Evolutionary conservation across 30 jellyfish, hydroid and myxozoan species (phyloP).

Genomic region (Rhopilema esculentum): DNA sequence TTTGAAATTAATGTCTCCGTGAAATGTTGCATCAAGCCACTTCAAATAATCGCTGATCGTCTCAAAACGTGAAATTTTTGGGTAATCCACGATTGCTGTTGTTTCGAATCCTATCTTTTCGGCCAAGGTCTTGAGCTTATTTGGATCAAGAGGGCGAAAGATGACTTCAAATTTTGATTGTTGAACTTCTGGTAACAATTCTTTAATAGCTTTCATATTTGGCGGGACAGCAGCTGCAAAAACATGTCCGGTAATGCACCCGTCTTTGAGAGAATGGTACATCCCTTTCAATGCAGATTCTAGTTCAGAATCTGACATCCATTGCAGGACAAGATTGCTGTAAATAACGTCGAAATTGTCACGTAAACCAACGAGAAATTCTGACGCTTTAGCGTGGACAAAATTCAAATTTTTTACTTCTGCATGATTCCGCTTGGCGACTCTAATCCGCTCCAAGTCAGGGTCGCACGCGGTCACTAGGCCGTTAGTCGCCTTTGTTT

Average conservation of each 20-base stretch:
- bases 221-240: not conserved
- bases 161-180: not conserved
- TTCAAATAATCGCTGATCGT: not conserved
- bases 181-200: not conserved
- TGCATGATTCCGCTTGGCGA: constrained; percentile 31
- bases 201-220: not conserved
- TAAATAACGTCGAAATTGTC: constrained; percentile 42
- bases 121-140: not conserved
- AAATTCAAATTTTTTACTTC: constrained; percentile 18
- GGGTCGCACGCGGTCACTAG: constrained; percentile 71
- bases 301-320: constrained; percentile 71
- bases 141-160: too few species aligned
- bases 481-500: constrained; percentile 9
- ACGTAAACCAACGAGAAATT: constrained; percentile 35
- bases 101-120: not conserved
- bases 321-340: constrained; percentile 67
- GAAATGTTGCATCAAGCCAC: constrained; percentile 1
- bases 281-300: constrained; percentile 40
- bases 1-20: not conserved
- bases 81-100: not conserved
- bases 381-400: constrained; percentile 30
- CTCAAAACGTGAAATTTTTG: not conserved
- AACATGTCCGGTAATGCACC: constrained; percentile 42
- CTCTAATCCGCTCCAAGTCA: constrained; percentile 53
- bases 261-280: constrained; percentile 42